Evolutionary conservation across 2,113 vertebrate species (phyloP).

Genomic region (Sturnus vulgaris): DNA sequence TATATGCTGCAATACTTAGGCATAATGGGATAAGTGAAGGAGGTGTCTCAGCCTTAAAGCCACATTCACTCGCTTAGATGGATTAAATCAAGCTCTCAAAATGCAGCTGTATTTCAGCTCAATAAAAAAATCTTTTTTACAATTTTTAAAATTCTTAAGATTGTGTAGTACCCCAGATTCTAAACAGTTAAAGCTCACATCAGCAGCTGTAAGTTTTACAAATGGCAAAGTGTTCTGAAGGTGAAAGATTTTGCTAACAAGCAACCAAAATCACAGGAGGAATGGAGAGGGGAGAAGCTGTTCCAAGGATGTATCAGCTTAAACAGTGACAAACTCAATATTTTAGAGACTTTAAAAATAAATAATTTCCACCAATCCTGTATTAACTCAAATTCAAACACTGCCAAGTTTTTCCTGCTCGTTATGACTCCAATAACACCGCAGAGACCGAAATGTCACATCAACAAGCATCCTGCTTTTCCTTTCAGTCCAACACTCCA

Average conservation of each 20-base stretch:
- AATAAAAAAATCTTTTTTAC: background rate
- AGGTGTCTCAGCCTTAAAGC: conserved; percentile 41
- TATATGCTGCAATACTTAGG: background rate
- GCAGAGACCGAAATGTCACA: background rate
- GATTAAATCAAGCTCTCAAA: conserved; percentile 12
- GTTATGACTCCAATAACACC: background rate
- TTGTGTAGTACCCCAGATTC: background rate
- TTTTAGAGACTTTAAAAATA: background rate
- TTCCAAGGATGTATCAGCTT: background rate
- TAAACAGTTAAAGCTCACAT: background rate
- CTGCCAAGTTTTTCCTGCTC: background rate
- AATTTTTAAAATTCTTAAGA: background rate
- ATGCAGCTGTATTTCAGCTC: background rate
- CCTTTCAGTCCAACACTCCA: background rate
- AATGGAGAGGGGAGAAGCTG: background rate
- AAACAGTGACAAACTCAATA: background rate
- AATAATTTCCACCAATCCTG: background rate
- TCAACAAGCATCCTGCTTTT: conserved; percentile 15
- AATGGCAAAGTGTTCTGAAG: background rate
- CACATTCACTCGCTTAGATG: background rate
- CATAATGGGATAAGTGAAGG: conserved; percentile 25
- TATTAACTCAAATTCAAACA: background rate
- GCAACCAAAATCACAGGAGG: background rate
- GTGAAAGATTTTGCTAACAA: background rate
- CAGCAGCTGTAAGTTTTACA: background rate